Evolutionary conservation across 2,888 invertebrate genomes (phyloP), one percentile per base, ranked within the genome.

Genomic region (Apocheima hispidaria): DNA sequence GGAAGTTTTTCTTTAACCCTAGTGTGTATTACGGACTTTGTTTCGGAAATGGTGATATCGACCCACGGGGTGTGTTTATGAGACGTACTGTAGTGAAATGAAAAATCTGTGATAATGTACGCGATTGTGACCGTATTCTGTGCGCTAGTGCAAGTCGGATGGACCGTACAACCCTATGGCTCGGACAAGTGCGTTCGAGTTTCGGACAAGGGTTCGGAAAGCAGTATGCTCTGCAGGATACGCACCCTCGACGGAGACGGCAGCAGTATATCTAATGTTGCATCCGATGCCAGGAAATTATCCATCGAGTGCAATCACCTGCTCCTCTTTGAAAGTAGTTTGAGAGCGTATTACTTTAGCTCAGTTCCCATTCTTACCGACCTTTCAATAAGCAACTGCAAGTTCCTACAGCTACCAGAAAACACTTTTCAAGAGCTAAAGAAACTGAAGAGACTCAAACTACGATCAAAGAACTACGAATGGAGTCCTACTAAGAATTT

Each of bases 381-480:
- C 71, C 90, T 98, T 58, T 93, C 94, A 68, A 93, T 98, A 75
- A 95, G 94, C 75, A 95, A 96, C 73, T 98, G 97, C 88, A 98
- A 98, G 87, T 91, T 98, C 65, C 93, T 96, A 62, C 94, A 95
- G 62, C 88, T 98, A 70, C 96, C 96, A 28, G 94, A 95, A 28
- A 95, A 95, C 72, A 94, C 97, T 18, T 97, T 98, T 83, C 95
- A 96, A 76, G 97, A 97, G 30, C 92, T 98, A 36, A 94, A 94
- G 74, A 96, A 96, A 77, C 93, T 98, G 55, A 96, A 96, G 85
- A 95, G 95, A 73, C 93, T 98, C 43, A 94, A 95, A 60, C 91
- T 98, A 53, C 95, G 96, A 78, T 97, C 97, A 16, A 94, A 95
- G 82, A 98, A 98, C 86, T 93, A 94, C 18, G 95, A 96, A 66